These are phyloP conservation scores for Itoplectis maculator DNA, from an alignment of 2,888 invertebrate genomes.

Conservation along the genomic window DNA sequence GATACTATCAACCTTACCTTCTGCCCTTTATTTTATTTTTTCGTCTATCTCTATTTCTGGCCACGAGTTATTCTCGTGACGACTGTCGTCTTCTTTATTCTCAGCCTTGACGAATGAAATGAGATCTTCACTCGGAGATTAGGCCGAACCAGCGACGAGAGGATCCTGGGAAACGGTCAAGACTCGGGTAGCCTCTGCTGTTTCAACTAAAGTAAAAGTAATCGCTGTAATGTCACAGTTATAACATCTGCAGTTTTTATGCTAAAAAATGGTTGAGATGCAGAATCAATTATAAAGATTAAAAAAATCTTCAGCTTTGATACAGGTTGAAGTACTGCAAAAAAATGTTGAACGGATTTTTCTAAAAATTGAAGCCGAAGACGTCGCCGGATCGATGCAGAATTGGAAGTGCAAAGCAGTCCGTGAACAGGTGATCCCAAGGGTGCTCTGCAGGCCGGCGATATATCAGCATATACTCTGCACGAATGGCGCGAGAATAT, in stretches of 20 bases:
- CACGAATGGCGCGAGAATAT: conserved; percentile 17
- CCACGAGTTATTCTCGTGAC: conserved; percentile 39
- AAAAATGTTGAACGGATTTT: background rate
- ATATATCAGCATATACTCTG: conserved; percentile 13
- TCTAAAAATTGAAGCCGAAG: background rate
- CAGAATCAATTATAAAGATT: too few relatives aligned
- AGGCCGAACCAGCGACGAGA: conserved; percentile 16
- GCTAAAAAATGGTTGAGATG: background rate
- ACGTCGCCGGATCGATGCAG: background rate
- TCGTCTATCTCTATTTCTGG: conserved; percentile 21
- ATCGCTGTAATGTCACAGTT: background rate
- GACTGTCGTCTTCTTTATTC: conserved; percentile 30
- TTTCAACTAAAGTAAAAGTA: background rate
- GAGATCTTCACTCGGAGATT: conserved; percentile 51
- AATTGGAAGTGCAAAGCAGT: conserved; percentile 31
- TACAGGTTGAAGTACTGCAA: background rate
- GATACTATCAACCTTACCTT: conserved; percentile 34
- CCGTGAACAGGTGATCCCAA: conserved; percentile 18
- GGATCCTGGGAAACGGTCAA: conserved; percentile 26
- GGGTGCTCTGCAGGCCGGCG: background rate
- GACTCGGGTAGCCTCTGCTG: conserved; percentile 7
- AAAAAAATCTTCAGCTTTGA: background rate
- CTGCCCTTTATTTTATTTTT: conserved; percentile 21
- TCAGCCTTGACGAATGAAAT: conserved; percentile 51
- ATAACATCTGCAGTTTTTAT: background rate